Base-by-base conservation (phyloP, 2,113 vertebrate species). In the Tapirus terrestris region DNA sequence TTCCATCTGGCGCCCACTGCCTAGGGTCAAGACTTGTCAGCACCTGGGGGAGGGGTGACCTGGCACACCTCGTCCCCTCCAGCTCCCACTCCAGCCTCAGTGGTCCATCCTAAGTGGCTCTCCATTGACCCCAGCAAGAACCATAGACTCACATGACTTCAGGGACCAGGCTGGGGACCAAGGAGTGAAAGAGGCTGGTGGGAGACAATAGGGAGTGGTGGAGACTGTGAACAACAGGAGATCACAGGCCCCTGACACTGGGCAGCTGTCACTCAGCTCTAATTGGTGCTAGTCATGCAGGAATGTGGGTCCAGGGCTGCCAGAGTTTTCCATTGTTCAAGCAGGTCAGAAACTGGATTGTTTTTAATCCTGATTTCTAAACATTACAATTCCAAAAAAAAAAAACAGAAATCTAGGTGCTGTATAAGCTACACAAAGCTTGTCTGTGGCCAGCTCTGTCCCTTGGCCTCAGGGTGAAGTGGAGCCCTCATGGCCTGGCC, bases 231-330 rank as follows among this genome's bases (percentile, higher is more conserved):
- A 25, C 31, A 21, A 7, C 1, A 16, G 63, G 36, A 8, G 8
- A 12, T 53, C 48, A n/a, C 8, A n/a, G 39, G 20, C 4, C 58
- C 36, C n/a, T 0, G 0, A 17, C 3, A 8, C 31, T 2, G 39
- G 48, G 43, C 17, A 68, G 63, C 68, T 39, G 39, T 63, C 53
- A 11, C 56, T 73, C 67, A 3, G 29, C 29, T 89, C 45, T 21
- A 17, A 3, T 18, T 2, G 4, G 29, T 14, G 12, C 43, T 9
- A 9, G n/a, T 43, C 76, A 9, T 12, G 14, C 0, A 6, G 68
- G 53, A 48, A 29, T 1, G 27, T 25, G 56, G 21, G 43, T 9
- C 21, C 27, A 17, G 17, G 61, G 5, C 68, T 72, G 56, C 27
- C 45, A 33, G 36, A 51, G 61, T n/a, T 31, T 39, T 43, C 56